Percentiles rank a stretch among this genome's conserved stretches.
Evolutionary conservation across 2,113 vertebrate species (phyloP).

Genomic region (Galemys pyrenaicus): DNA sequence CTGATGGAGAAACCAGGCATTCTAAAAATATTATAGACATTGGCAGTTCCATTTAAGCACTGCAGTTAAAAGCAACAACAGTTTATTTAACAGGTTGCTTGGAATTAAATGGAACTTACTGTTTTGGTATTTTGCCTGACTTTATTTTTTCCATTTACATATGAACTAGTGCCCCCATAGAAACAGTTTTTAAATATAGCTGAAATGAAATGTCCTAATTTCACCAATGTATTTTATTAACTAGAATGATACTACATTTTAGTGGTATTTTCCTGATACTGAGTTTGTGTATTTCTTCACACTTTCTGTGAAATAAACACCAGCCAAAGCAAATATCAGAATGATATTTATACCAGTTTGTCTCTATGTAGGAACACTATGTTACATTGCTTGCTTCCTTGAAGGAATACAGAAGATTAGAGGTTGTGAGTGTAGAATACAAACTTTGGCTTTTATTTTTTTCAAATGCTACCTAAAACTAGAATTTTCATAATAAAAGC

Average conservation of each 20-base stretch:
- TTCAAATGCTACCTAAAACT: background rate
- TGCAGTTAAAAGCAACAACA: slow-evolving; percentile 45
- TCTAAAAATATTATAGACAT: slow-evolving; percentile 15
- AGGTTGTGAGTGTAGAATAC: slow-evolving; percentile 31
- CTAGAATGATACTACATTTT: slow-evolving; percentile 71
- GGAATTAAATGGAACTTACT: slow-evolving; percentile 45
- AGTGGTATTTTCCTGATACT: slow-evolving; percentile 66
- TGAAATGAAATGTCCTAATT: slow-evolving; percentile 65
- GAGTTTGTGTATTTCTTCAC: slow-evolving; percentile 78
- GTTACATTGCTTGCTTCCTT: slow-evolving; percentile 49
- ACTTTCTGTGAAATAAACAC: slow-evolving; percentile 74
- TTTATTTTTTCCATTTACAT: slow-evolving; percentile 63
- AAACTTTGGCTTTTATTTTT: slow-evolving; percentile 44
- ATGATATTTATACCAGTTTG: slow-evolving; percentile 80
- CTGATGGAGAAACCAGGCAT: slow-evolving; percentile 59
- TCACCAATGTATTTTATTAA: slow-evolving; percentile 65
- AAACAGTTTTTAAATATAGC: slow-evolving; percentile 48
- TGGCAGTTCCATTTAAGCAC: slow-evolving; percentile 53
- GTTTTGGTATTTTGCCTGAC: slow-evolving; percentile 36
- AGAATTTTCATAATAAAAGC: slow-evolving; percentile 40
- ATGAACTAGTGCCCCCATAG: slow-evolving; percentile 34
- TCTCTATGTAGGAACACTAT: slow-evolving; percentile 73
- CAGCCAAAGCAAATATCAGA: slow-evolving; percentile 81
- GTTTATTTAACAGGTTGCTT: slow-evolving; percentile 55
- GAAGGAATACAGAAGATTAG: slow-evolving; percentile 53